Percentiles rank a stretch among this genome's conserved stretches.
These are phyloP conservation scores for Leptinotarsa tumamoca DNA, from an alignment of 2,888 invertebrate genomes.

Conservation along the genomic window DNA sequence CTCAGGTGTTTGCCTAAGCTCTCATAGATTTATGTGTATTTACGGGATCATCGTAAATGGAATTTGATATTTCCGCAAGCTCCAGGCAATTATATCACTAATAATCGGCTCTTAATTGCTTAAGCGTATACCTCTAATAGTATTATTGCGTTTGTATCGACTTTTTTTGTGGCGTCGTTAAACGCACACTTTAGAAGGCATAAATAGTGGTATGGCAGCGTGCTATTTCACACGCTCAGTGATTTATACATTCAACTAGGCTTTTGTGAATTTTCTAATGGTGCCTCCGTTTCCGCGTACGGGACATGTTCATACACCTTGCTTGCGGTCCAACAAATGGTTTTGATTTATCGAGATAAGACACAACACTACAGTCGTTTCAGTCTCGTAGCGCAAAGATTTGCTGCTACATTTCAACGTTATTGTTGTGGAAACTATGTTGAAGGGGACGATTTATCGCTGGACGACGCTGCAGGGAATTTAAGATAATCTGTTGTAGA, in stretches of 20 bases:
- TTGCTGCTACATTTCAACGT: neutral
- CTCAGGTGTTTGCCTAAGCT: too few relatives aligned
- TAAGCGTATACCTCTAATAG: neutral
- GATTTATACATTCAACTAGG: conserved; percentile 3
- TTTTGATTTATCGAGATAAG: neutral
- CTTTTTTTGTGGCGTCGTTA: neutral
- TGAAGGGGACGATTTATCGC: neutral
- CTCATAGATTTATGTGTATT: neutral
- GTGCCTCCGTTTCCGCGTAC: neutral
- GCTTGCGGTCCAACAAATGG: neutral
- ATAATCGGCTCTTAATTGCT: conserved; percentile 4
- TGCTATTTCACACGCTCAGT: neutral
- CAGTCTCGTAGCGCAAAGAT: neutral
- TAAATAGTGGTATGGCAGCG: conserved; percentile 6
- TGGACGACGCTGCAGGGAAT: too few relatives aligned
- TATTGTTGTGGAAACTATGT: conserved; percentile 3
- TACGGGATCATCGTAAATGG: neutral
- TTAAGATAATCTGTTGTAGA: too few relatives aligned
- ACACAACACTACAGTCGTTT: neutral
- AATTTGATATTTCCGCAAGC: neutral
- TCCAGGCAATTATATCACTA: neutral
- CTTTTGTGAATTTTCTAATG: neutral
- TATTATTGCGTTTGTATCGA: conserved; percentile 1
- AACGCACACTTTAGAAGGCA: neutral
- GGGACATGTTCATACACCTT: conserved; percentile 1